A percentile compares a stretch with the other conserved stretches of the same genome.
Evolutionary conservation across 2,888 invertebrate species (phyloP).

Genomic region (Sinopyrophorus schimmeli): DNA sequence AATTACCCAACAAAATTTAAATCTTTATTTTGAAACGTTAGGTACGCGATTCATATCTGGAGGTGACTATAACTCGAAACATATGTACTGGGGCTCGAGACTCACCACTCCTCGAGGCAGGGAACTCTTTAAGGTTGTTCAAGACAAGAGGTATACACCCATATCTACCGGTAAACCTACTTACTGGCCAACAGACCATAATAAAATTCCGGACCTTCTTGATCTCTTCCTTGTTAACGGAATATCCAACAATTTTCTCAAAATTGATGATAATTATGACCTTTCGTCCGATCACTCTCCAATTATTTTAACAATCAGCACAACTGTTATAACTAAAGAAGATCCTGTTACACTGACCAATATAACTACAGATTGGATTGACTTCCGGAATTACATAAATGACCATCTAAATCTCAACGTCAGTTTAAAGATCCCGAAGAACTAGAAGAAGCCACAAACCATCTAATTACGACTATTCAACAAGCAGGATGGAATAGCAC

Average conservation of each 20-base stretch:
- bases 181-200: neutral
- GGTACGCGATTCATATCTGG: neutral
- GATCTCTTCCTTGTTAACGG: neutral
- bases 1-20: neutral
- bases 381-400: neutral
- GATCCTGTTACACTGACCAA: neutral
- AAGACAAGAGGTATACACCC: neutral
- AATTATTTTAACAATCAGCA: neutral
- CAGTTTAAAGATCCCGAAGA: neutral
- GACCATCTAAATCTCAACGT: neutral
- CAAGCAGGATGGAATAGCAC: neutral
- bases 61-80: slow-evolving; percentile 3
- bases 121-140: neutral
- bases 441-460: neutral
- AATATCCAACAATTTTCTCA: neutral
- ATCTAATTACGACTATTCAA: neutral
- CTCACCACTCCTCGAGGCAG: neutral
- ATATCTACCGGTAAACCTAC: neutral
- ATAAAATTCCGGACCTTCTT: neutral
- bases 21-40: neutral
- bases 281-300: neutral
- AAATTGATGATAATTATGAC: neutral
- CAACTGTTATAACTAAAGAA: neutral
- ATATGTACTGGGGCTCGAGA: neutral
- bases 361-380: neutral